Conservation (phyloP, 2,888 invertebrate genomes). For the Sericinus montela region DNA sequence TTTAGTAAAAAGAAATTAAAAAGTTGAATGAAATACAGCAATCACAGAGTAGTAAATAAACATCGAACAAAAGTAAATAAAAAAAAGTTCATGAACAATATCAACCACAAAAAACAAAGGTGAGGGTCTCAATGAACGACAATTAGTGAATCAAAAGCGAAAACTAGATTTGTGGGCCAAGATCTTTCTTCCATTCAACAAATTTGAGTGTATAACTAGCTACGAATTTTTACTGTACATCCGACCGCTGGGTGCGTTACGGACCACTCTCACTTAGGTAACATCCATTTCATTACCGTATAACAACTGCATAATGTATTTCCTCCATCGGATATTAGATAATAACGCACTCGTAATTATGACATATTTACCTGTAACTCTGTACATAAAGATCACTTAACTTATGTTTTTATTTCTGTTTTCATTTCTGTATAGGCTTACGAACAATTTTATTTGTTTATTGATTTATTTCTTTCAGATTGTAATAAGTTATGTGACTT, state of each 20-base stretch:
- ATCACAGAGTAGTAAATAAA: not conserved
- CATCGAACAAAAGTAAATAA: not conserved
- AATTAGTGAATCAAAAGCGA: not conserved
- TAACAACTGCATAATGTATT: constrained; percentile 40
- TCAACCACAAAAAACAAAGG: not conserved
- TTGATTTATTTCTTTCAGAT: too few relatives aligned
- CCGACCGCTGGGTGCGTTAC: constrained; percentile 32
- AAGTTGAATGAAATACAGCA: too few relatives aligned
- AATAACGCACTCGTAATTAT: constrained; percentile 41
- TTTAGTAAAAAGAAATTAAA: too few relatives aligned
- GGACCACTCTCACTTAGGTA: constrained; percentile 38
- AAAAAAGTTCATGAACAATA: not conserved
- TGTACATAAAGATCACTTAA: too few relatives aligned
- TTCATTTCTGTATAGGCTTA: too few relatives aligned
- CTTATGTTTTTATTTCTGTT: too few relatives aligned
- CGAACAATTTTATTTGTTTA: too few relatives aligned
- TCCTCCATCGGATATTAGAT: constrained; percentile 60
- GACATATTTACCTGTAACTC: not conserved
- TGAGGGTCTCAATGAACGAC: not conserved
- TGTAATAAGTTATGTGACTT: too few relatives aligned
- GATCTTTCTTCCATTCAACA: not conserved
- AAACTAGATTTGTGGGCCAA: constrained; percentile 9
- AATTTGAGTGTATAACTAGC: not conserved
- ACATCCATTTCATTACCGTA: constrained; percentile 45
- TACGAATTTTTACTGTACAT: constrained; percentile 1